These are phyloP conservation scores for Marisa cornuarietis DNA, from an alignment of 1,140 invertebrate species.

Conservation along the genomic window DNA sequence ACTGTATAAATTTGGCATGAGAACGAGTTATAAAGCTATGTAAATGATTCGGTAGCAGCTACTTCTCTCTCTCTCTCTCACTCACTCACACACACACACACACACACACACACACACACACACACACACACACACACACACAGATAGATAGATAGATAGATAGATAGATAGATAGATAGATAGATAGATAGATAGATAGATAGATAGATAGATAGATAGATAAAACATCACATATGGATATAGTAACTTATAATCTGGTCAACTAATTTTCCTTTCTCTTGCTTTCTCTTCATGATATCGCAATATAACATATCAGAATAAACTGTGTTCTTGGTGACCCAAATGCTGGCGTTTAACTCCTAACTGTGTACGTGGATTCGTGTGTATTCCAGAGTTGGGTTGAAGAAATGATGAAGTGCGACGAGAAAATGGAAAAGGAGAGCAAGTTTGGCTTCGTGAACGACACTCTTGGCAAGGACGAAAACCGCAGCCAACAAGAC, in stretches of 20 bases:
- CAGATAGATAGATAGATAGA: too few species aligned
- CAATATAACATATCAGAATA: background rate
- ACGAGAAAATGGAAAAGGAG: constrained; percentile 7
- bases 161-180: too few species aligned
- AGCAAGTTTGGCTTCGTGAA: constrained; percentile 24
- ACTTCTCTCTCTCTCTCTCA: too few species aligned
- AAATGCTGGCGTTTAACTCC: background rate
- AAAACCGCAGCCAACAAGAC: background rate
- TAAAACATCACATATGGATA: too few species aligned
- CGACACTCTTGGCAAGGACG: background rate
- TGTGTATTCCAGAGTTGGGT: background rate
- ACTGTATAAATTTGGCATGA: too few species aligned
- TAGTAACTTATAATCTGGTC: too few species aligned
- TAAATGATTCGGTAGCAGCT: too few species aligned
- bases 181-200: too few species aligned
- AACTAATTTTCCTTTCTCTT: too few species aligned
- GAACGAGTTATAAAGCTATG: too few species aligned
- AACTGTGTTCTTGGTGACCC: background rate
- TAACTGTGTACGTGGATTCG: background rate
- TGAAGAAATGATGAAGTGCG: constrained; percentile 6
- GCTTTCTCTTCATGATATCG: background rate
- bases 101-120: constrained; percentile 2
- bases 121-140: constrained; percentile 5
- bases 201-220: too few species aligned
- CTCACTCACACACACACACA: too few species aligned